Evolutionary conservation across 2,888 invertebrate species (phyloP), one percentile per base, ranked within the genome.

Genomic region (Lasioglossum marginatum): DNA sequence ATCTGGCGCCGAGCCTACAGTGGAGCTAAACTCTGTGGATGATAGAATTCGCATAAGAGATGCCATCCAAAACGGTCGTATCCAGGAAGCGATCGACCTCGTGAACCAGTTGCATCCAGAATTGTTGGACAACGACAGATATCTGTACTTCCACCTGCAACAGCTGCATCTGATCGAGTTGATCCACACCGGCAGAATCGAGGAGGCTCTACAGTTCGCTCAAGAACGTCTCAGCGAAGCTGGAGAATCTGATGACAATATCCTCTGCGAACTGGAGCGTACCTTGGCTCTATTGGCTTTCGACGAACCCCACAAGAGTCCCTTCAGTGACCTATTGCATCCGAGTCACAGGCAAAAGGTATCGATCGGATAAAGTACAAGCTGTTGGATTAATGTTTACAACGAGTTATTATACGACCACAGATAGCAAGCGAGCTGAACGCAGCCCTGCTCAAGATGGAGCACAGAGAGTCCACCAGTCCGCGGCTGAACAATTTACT

Each of bases 351-450:
- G 99, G 92, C 99, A 99, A 95, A 98, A 98, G 96, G 98, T 71
- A 79, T 48, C 23, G 14, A 73, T 57, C 27, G 5, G n/a, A 12
- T 70, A 70, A n/a, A n/a, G 14, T 70, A n/a, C 5, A 40, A 14
- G 14, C 34, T 68, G 23, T 40, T 14, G 0, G 40, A 40, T 57
- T 70, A n/a, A 40, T 14, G 12, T 40, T n/a, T 14, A 14, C 2
- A 70, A 70, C 5, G 1, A 74, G 72, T 87, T 82, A 85, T 57
- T 83, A 89, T 37, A 19, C 43, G 27, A 48, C n/a, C 93, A 68
- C 94, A 98, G 98, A 98, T 99, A 93, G 99, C 99, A 37, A 99
- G 99, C 96, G 99, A 99, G 96, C 96, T 99, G 31, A 99, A 99
- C 95, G 98, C 99, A 75, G 99, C 99, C n/a, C 99, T 99, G 92